phyloP scores from a whole-genome alignment of 2,797 vertebrate genomes.

The Atherinosoma microstoma region DNA sequence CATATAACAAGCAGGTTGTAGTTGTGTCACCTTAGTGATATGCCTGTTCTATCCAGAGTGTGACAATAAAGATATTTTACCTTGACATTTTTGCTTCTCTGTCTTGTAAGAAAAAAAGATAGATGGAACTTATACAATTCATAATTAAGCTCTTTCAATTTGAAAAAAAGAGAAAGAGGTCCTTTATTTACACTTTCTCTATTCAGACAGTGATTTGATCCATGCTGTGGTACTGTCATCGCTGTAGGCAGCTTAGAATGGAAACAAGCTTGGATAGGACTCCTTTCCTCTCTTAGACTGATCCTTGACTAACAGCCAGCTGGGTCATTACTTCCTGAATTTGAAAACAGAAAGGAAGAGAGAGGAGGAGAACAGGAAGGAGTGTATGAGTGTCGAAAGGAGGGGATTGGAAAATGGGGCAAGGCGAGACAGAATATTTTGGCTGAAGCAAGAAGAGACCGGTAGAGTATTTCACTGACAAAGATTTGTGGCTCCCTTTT shows the following conservation, averaged over 20 bases:
- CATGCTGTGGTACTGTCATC: constrained; percentile 40
- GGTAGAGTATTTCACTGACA: constrained; percentile 35
- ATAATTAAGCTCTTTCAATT: constrained; percentile 5
- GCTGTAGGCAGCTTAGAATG: constrained; percentile 42
- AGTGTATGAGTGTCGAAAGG: constrained; percentile 52
- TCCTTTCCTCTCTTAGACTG: constrained; percentile 41
- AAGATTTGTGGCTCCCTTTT: constrained; percentile 41
- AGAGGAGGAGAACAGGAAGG: constrained; percentile 43
- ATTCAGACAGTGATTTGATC: constrained; percentile 44
- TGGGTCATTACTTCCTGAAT: constrained; percentile 58
- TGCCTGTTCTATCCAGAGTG: constrained; percentile 48
- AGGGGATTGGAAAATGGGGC: constrained; percentile 49
- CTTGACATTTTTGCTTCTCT: constrained; percentile 47
- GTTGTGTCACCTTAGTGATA: constrained; percentile 44
- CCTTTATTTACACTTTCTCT: constrained; percentile 1
- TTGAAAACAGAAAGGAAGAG: constrained; percentile 35
- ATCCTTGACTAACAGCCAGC: constrained; percentile 65
- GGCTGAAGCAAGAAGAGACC: constrained; percentile 11
- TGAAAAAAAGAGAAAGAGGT: constrained; percentile 9
- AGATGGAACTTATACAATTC: not conserved
- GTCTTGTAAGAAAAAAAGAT: constrained; percentile 22
- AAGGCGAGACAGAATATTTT: constrained; percentile 41
- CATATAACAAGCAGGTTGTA: constrained; percentile 39
- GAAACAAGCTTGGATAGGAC: constrained; percentile 36
- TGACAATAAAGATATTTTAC: constrained; percentile 72